Evolutionary conservation across 2,888 invertebrate genomes (phyloP), one percentile per base, ranked within the genome.

Genomic region (Microctonus hyperodae): DNA sequence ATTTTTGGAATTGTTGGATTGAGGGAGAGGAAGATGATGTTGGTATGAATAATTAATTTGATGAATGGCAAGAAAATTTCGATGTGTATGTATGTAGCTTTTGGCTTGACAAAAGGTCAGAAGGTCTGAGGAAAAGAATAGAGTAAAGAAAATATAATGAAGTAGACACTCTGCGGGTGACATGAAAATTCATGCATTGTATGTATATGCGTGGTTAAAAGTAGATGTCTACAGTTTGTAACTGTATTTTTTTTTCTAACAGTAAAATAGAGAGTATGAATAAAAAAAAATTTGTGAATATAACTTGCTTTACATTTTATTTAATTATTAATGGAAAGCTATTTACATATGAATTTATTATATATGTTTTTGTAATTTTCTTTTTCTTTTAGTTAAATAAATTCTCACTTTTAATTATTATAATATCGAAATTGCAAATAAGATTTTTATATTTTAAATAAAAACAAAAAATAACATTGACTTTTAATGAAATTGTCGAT

Each of bases 191-290:
- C 31, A 33, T 28, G 28, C 20, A 16, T 6, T 1, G 2, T 7
- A 7, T 20, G 44, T 35, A 35, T 13, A 33, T 40, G 3, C 40
- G 40, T 4, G 40, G 23, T 59, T 25, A 23, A 22, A 16, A n/a
- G 44, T 5, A n/a, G 11, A 37, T 33, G 13, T 59, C 23, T 13
- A 13, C 40, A 22, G 37, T 59, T 28, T 25, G 25, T 59, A 59
- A 44, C 44, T 44, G 40, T 23, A 59, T 28, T 44, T 59, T 44
- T n/a, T n/a, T n/a, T n/a, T n/a, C n/a, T n/a, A n/a, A n/a, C n/a
- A n/a, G n/a, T n/a, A n/a, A n/a, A n/a, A n/a, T 59, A 23, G 16
- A 37, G 25, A 1, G 10, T 1, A 23, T n/a, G 11, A 1, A 53
- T n/a, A n/a, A 13, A 28, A 53, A 7, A 53, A 53, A 22, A 25